These are phyloP conservation scores for Liparis tanakae DNA, from an alignment of 2,797 vertebrate species.

Conservation along the genomic window DNA sequence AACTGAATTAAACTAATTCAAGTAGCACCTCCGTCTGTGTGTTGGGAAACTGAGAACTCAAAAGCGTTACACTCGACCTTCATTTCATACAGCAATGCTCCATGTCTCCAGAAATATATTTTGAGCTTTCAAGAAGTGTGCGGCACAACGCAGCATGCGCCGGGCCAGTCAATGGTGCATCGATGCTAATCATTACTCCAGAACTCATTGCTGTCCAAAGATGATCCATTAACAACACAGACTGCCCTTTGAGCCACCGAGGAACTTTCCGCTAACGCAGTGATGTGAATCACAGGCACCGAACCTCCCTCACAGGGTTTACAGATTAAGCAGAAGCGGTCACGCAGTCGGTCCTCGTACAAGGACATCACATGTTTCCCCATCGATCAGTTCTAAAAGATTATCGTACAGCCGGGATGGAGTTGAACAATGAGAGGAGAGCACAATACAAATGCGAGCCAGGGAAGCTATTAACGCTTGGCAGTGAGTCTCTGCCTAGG, in stretches of 20 bases:
- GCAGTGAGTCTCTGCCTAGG: constrained; percentile 42
- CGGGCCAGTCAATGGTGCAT: not conserved
- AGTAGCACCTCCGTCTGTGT: not conserved
- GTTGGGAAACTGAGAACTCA: constrained; percentile 6
- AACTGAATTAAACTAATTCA: too few relatives aligned
- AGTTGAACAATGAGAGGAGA: constrained; percentile 28
- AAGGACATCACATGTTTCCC: constrained; percentile 6
- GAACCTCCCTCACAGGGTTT: not conserved
- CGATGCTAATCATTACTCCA: constrained; percentile 7
- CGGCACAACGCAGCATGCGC: not conserved
- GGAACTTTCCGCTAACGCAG: constrained; percentile 20
- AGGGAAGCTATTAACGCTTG: constrained; percentile 51
- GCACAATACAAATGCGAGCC: constrained; percentile 38
- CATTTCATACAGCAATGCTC: not conserved
- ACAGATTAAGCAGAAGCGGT: constrained; percentile 3
- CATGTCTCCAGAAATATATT: not conserved
- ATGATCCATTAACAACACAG: constrained; percentile 25
- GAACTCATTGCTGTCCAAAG: constrained; percentile 7
- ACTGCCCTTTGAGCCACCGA: constrained; percentile 28
- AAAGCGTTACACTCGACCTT: too few relatives aligned
- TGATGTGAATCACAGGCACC: constrained; percentile 7
- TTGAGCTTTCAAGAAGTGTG: not conserved
- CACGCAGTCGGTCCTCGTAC: not conserved
- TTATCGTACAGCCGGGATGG: constrained; percentile 9
- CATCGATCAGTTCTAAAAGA: constrained; percentile 14